These are phyloP conservation scores for Drosophila borealis DNA, from an alignment of 2,888 invertebrate genomes.

Conservation along the genomic window DNA sequence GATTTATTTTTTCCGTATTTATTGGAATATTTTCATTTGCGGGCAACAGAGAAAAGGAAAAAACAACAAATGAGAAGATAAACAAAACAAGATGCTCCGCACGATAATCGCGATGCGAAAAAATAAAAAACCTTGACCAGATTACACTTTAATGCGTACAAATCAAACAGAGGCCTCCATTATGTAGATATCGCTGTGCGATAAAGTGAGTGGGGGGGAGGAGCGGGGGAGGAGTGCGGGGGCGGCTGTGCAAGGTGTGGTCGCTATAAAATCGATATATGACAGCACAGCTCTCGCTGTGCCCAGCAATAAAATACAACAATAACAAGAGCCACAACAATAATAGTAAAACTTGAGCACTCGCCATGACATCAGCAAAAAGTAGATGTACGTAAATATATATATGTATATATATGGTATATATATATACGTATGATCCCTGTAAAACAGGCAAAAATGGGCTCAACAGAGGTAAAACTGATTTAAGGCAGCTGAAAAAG, in stretches of 20 bases:
- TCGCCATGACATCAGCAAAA: conserved; percentile 71
- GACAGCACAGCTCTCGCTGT: conserved; percentile 64
- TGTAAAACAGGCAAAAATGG: conserved; percentile 19
- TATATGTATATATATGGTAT: conserved; percentile 7
- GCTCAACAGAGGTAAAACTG: conserved; percentile 25
- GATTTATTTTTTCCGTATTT: conserved; percentile 16
- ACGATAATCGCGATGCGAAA: conserved; percentile 41
- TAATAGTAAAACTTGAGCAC: conserved; percentile 68
- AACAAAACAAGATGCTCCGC: conserved; percentile 54
- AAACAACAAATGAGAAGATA: conserved; percentile 32
- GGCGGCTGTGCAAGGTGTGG: conserved; percentile 39
- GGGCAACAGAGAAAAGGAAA: conserved; percentile 31
- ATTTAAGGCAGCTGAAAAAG: conserved; percentile 44
- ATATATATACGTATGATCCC: conserved; percentile 18
- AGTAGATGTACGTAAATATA: conserved; percentile 4
- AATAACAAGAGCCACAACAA: conserved; percentile 46
- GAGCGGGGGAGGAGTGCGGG: neutral
- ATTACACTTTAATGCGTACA: conserved; percentile 72
- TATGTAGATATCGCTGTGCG: conserved; percentile 50
- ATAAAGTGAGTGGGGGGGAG: conserved; percentile 24
- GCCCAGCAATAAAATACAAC: conserved; percentile 63
- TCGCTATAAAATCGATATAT: conserved; percentile 71
- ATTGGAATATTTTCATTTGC: conserved; percentile 42
- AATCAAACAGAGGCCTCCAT: conserved; percentile 67
- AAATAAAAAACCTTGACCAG: conserved; percentile 68